Base-by-base conservation (phyloP, 2,113 vertebrate genomes). In the Hiodon alosoides region DNA sequence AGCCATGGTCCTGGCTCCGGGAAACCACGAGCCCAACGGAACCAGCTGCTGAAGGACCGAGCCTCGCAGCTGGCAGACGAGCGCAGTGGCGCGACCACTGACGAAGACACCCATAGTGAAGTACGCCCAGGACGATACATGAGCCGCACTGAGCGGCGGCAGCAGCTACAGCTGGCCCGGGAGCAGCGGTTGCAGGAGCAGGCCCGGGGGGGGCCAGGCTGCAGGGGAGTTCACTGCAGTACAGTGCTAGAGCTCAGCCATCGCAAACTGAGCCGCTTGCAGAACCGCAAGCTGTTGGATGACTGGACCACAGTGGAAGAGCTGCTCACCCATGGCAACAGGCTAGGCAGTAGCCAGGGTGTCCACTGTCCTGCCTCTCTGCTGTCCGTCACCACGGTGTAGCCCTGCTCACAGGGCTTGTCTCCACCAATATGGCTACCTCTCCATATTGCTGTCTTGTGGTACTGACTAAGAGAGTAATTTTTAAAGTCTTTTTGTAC, bases 261-360 rank as follows among this genome's bases (percentile, higher is more conserved):
- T 76, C 87, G 83, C 78, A 91, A 92, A 76, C 79, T 91, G 54
- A 91, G 88, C 76, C 89, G 89, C 0, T 76, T 90, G 77, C 86
- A 88, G 76, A 90, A 91, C 84, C 87, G 87, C 79, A 92, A 92
- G 87, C 58, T 86, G 60, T 78, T 92, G 76, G 91, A 93, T 67
- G 90, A 91, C 81, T 93, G 91, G 91, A 92, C 89, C 3, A 93
- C 91, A 1, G 90, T 93, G 57, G 87, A 92, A 83, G 90, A 92
- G 82, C 89, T 92, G 72, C 86, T 91, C 77, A 85, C 87, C 75
- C 89, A 91, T 0, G 81, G 91, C 16, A 91, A 80, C 48, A 81
- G 87, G 70, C 76, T 87, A 2, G 77, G 84, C 54, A 82, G 81
- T 66, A 79, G 85, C 3, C 87, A 86, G 5, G 68, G 83, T 60